Base-by-base conservation (phyloP, 2,797 vertebrate species). In the Alfaro cultratus region DNA sequence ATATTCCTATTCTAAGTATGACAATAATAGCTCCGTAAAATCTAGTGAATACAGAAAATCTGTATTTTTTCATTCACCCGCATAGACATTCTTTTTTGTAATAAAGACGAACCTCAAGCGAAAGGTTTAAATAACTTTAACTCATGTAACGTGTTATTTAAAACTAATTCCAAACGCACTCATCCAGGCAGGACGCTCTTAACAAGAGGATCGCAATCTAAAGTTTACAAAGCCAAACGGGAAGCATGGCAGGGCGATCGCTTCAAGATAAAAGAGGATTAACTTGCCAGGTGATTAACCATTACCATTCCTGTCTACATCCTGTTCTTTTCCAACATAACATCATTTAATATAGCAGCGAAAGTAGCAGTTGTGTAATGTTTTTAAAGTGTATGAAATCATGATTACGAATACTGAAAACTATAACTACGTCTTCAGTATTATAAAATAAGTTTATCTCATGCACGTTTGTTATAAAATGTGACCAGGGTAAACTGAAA, bases 171-270 rank as follows among this genome's bases (percentile, higher is more conserved):
- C 36, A 47, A 49, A 78, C 43, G 15, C 60, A 64, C 31, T 36
- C 16, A 77, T 68, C 73, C 46, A 36, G 6, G 21, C 16, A 43
- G 73, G 73, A 18, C 39, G 41, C 4, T 53, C 34, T 34, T 13
- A 72, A 81, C n/a, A 13, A 49, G 8, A 9, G 57, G 81, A 62
- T 83, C 16, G 76, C 82, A 46, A 31, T 78, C 15, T 67, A 43
- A 21, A 70, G 71, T 74, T 21, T 75, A 71, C 21, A 64, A 31
- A 2, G 16, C 76, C 43, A 67, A 57, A 78, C 23, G 68, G 83
- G 83, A 90, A 86, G 34, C 0, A 21, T 81, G 85, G 89, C 87
- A 83, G 67, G 34, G 16, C 79, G 82, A 83, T 34, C 85, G 64
- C 21, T 2, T 46, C 1, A 1, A 47, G 62, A 84, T 43, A 5